Base-by-base conservation (phyloP, 2,888 invertebrate species). In the Elmis aenea region DNA sequence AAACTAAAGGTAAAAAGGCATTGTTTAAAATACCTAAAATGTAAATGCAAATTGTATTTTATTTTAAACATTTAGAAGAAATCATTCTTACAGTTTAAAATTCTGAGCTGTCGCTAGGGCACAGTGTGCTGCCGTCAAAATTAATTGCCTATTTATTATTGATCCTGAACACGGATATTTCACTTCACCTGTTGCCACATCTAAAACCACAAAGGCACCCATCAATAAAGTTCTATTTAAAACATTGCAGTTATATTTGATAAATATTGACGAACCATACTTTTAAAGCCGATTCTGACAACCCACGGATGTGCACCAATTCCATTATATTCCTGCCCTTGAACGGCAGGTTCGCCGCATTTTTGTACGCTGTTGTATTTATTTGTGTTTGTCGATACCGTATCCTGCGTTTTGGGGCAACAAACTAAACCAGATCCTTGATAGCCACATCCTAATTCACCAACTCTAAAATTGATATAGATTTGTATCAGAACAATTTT, bases 51-150 rank as follows among this genome's bases (percentile, higher is more conserved):
- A n/a, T n/a, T n/a, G n/a, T n/a, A n/a, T n/a, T n/a, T n/a, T n/a
- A n/a, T n/a, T n/a, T n/a, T n/a, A n/a, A n/a, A n/a, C n/a, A n/a
- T n/a, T n/a, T n/a, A n/a, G n/a, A n/a, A n/a, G n/a, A n/a, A n/a
- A n/a, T n/a, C 18, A 6, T 18, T 6, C 80, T 76, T 69, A 86
- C 85, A 87, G 63, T 65, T 83, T 80, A 58, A 81, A 85, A 50
- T 81, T 81, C 31, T 82, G 79, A 5, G 83, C 81, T 59, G 83
- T 84, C 0, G 85, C 85, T 32, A 86, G 62, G 1, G 85, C 86
- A 58, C 87, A 87, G 55, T 86, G 85, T 0, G 85, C 86, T 0
- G 87, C 85, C 0, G 86, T 86, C 18, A 87, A 62, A 21, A 87
- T 72, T 1, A 79, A 69, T 21, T 73, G 69, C 41, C 66, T 63